phyloP scores from a whole-genome alignment of 2,113 vertebrate species.

The Oreotrochilus melanogaster region DNA sequence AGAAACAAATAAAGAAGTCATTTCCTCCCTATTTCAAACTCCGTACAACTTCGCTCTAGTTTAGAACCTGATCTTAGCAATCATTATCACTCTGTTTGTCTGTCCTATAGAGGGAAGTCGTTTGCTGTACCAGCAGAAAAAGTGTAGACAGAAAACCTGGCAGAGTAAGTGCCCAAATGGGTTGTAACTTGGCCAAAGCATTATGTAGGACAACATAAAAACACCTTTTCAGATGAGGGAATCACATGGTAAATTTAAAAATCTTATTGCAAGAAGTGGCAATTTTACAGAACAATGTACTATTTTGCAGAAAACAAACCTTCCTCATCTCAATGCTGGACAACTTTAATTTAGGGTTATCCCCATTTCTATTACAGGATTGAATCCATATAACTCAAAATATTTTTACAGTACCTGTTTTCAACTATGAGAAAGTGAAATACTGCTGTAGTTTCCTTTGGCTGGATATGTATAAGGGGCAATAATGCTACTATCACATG shows the following conservation, averaged over 20 bases:
- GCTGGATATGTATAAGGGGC: slow-evolving; percentile 91
- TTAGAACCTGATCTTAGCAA: neutral
- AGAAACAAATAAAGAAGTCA: neutral
- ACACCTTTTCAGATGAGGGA: neutral
- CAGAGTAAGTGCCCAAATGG: neutral
- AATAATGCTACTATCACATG: slow-evolving; percentile 96
- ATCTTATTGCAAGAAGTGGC: neutral
- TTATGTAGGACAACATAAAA: neutral
- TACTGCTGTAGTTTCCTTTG: slow-evolving; percentile 91
- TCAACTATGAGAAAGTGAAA: slow-evolving; percentile 94
- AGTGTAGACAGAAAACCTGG: neutral
- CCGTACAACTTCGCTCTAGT: neutral
- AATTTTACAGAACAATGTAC: neutral
- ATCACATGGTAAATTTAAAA: neutral
- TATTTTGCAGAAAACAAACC: neutral
- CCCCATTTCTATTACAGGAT: neutral
- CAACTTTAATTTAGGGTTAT: neutral
- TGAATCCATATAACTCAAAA: neutral
- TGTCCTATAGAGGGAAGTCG: neutral
- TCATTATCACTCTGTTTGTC: neutral
- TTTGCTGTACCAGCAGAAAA: neutral
- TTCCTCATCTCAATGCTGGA: neutral
- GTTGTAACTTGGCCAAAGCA: neutral
- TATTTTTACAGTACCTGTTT: slow-evolving; percentile 86
- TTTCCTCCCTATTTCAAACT: neutral